Conservation (phyloP, 2,113 vertebrate genomes). For the Apaloderma vittatum region DNA sequence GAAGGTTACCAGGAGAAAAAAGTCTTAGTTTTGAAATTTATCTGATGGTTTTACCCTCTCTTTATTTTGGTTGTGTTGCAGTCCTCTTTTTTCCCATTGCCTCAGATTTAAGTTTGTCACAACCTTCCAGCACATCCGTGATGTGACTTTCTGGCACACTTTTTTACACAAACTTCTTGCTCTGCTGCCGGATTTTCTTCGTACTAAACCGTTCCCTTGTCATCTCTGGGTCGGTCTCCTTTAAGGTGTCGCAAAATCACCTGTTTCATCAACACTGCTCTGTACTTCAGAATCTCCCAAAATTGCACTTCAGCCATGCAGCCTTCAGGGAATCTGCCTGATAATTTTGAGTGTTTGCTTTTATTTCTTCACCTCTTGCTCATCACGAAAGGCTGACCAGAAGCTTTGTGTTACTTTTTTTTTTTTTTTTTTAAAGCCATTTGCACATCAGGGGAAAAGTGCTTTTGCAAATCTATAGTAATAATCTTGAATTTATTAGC, state of each 20-base stretch:
- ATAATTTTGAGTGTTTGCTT: background rate
- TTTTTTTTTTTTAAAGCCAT: background rate
- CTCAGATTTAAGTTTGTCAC: background rate
- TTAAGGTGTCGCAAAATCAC: background rate
- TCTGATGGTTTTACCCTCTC: fast-evolving
- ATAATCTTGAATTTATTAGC: background rate
- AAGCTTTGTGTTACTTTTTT: background rate
- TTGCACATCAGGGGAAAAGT: background rate
- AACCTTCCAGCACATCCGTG: background rate
- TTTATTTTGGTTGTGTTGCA: background rate
- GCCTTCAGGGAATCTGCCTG: background rate
- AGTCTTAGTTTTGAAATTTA: background rate
- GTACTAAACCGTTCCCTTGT: background rate
- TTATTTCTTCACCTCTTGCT: background rate
- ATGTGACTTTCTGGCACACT: background rate
- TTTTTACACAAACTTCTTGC: background rate
- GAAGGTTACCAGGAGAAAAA: background rate
- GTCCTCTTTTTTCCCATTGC: background rate
- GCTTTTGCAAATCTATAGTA: background rate
- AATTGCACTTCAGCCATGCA: background rate
- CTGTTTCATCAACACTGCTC: background rate
- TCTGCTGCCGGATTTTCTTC: background rate
- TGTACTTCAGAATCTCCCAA: background rate
- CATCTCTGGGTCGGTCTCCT: fast-evolving
- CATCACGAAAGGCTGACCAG: background rate